These are phyloP conservation scores for Hylaeus anthracinus DNA, from an alignment of 1,140 invertebrate genomes.

Conservation along the genomic window DNA sequence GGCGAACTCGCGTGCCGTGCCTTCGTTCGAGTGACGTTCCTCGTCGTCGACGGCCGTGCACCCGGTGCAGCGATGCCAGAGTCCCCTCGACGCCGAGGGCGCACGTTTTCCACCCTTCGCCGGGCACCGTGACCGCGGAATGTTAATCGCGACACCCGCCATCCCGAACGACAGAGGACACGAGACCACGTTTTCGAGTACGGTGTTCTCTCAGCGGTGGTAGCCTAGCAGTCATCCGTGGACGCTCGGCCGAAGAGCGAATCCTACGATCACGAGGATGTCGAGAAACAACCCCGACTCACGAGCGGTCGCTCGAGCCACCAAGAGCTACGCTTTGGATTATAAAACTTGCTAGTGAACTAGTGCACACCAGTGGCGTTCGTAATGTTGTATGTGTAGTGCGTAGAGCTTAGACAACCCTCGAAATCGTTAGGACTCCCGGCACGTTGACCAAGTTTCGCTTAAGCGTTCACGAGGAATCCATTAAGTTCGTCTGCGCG, in stretches of 20 bases:
- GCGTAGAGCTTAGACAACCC: conserved; percentile 33
- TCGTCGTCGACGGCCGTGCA: conserved; percentile 20
- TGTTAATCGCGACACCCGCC: conserved; percentile 10
- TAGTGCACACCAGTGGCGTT: conserved; percentile 11
- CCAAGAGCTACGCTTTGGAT: not conserved
- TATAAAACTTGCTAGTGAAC: conserved; percentile 3
- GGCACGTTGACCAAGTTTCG: too few relatives aligned
- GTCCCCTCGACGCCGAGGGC: conserved; percentile 1
- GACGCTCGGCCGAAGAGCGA: too few relatives aligned
- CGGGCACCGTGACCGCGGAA: conserved; percentile 9
- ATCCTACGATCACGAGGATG: conserved; percentile 1
- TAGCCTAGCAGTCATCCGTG: too few relatives aligned
- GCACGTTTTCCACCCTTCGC: not conserved
- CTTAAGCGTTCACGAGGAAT: not conserved
- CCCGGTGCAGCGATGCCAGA: conserved; percentile 9
- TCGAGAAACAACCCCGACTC: not conserved
- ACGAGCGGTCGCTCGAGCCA: not conserved
- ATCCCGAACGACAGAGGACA: not conserved
- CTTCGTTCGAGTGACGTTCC: conserved; percentile 64
- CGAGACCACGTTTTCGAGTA: not conserved
- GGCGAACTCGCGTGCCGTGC: conserved; percentile 80
- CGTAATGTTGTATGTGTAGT: conserved; percentile 30
- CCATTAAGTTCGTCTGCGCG: conserved; percentile 8
- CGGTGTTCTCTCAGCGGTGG: too few relatives aligned
- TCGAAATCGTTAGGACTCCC: conserved; percentile 36